Evolutionary conservation across 2,888 invertebrate species (phyloP), one percentile per base, ranked within the genome.

Genomic region (Tetrapedia diversipes): DNA sequence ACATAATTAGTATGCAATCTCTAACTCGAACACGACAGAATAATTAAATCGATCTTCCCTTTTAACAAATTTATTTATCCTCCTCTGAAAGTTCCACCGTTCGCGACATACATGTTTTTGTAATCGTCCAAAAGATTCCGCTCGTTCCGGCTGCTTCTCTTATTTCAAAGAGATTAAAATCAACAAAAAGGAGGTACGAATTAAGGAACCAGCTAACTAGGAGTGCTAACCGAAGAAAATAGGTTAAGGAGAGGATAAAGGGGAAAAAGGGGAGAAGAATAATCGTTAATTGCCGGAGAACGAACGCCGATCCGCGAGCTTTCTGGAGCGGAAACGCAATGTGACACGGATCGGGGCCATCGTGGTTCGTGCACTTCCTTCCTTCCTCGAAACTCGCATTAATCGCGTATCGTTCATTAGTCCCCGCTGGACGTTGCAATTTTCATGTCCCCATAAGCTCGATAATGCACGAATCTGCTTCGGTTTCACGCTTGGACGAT

Each of bases 251-350:
- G 8, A 4, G 8, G 3, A 11, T 10, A 37, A 37, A 11, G 0
- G 10, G 43, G 8, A 43, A 7, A 19, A 7, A 43, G 19, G 19
- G 11, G 7, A n/a, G 27, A 24, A n/a, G 39, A 24, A 27, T 27
- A n/a, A 60, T 49, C 51, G 85, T 85, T 87, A 86, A 89, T 88
- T 87, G 77, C 72, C 34, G 49, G 61, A 73, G 73, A 86, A 88
- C 86, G 87, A 87, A 86, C 75, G 84, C 77, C 57, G 74, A 75
- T 57, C 59, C 63, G 72, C 69, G 83, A 65, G 86, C 77, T 90
- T 89, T 90, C 84, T 89, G 86, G 90, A 90, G 90, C 90, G 89
- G 88, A 90, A 90, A 89, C 73, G 66, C 83, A 75, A 79, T 81
- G 86, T 83, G 85, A 88, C 86, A 83, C 74, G 81, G 80, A 85